These are phyloP conservation scores for Pandemis heparana DNA, from an alignment of 2,888 invertebrate genomes.

Conservation along the genomic window DNA sequence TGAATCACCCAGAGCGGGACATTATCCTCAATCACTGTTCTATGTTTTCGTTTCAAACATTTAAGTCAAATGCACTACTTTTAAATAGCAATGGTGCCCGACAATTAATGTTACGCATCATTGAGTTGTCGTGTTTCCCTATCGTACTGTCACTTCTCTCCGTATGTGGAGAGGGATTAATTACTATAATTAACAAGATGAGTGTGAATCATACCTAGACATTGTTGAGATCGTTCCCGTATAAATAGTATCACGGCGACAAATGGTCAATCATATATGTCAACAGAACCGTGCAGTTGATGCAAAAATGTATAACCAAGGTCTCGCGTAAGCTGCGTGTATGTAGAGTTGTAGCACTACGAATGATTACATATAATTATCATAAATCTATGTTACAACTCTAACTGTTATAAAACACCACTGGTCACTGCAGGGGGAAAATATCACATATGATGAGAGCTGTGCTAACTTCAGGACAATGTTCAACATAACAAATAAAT, in stretches of 20 bases:
- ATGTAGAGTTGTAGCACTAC: constrained; percentile 62
- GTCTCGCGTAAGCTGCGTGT: constrained; percentile 64
- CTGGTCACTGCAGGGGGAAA: constrained; percentile 51
- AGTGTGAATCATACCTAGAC: constrained; percentile 58
- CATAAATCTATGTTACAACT: constrained; percentile 60
- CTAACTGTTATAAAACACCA: constrained; percentile 45
- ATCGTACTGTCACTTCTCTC: background rate
- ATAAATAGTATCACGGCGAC: constrained; percentile 63
- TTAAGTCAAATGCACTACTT: constrained; percentile 44
- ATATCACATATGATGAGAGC: constrained; percentile 44
- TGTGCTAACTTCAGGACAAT: constrained; percentile 15
- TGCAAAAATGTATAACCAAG: constrained; percentile 72
- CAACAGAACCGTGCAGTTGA: constrained; percentile 40
- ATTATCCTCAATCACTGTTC: constrained; percentile 75
- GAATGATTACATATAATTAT: constrained; percentile 67
- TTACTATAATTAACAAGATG: constrained; percentile 47
- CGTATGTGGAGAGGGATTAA: constrained; percentile 40
- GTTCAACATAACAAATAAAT: background rate
- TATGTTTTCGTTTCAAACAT: constrained; percentile 63
- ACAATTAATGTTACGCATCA: constrained; percentile 51
- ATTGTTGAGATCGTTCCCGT: constrained; percentile 50
- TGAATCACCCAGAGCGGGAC: constrained; percentile 73
- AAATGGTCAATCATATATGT: constrained; percentile 52
- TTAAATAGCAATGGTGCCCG: constrained; percentile 49
- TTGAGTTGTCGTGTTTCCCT: constrained; percentile 17